Evolutionary conservation across 2,113 vertebrate species (phyloP).

Genomic region (Rana temporaria): DNA sequence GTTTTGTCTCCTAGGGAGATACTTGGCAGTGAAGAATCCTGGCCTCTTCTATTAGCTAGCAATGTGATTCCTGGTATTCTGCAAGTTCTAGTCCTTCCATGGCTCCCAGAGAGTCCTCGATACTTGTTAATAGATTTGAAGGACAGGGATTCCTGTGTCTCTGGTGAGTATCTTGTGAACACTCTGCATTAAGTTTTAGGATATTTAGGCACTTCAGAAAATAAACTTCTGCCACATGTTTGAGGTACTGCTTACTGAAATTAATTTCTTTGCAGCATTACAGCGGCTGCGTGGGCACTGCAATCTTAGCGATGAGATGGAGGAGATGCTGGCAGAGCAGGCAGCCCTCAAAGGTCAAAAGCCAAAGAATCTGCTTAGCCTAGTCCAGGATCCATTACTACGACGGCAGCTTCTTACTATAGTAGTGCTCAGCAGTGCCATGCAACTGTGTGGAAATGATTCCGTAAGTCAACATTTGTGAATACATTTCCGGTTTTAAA

Average conservation of each 20-base stretch:
- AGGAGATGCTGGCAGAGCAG: slow-evolving; percentile 84
- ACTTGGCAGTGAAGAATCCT: slow-evolving; percentile 79
- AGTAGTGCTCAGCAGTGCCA: slow-evolving; percentile 83
- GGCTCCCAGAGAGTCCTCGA: slow-evolving; percentile 89
- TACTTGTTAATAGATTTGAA: slow-evolving; percentile 88
- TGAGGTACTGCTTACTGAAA: neutral
- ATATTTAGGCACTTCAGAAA: neutral
- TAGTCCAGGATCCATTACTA: slow-evolving; percentile 72
- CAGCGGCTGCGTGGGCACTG: slow-evolving; percentile 73
- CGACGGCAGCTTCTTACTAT: slow-evolving; percentile 82
- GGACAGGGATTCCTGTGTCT: slow-evolving; percentile 81
- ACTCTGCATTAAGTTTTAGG: neutral
- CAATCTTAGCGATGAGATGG: slow-evolving; percentile 77
- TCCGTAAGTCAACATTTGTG: slow-evolving; percentile 70
- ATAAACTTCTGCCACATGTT: neutral
- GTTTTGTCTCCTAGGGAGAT: slow-evolving; percentile 76
- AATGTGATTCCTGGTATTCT: slow-evolving; percentile 84
- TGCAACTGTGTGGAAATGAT: slow-evolving; percentile 91
- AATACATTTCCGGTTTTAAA: neutral
- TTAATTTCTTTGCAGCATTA: slow-evolving; percentile 73
- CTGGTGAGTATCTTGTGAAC: slow-evolving; percentile 70
- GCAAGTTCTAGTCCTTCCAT: slow-evolving; percentile 84
- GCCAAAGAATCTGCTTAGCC: slow-evolving; percentile 74
- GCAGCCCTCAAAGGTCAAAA: slow-evolving; percentile 70
- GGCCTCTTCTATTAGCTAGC: slow-evolving; percentile 88